These are phyloP conservation scores for Chrysina gloriosa DNA, from an alignment of 2,888 invertebrate genomes.

Conservation along the genomic window DNA sequence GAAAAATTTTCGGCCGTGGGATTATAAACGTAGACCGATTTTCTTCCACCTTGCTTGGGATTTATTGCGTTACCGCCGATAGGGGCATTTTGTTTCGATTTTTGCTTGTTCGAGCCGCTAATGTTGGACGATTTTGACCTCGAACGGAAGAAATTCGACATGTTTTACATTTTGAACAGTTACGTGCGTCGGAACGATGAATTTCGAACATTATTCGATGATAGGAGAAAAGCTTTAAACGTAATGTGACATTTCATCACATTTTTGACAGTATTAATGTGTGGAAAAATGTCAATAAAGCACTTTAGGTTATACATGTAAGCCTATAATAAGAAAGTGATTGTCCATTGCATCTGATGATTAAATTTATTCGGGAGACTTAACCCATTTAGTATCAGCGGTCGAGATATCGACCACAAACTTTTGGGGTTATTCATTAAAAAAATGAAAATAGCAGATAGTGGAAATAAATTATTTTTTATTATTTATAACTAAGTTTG, in stretches of 20 bases:
- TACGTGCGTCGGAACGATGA: background rate
- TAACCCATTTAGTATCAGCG: no score
- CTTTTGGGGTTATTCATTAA: no score
- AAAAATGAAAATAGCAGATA: no score
- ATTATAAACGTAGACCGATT: conserved; percentile 6
- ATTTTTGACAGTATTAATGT: background rate
- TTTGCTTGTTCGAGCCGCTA: background rate
- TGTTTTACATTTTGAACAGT: conserved; percentile 2
- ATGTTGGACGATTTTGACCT: background rate
- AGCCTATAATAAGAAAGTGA: no score
- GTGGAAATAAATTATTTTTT: no score
- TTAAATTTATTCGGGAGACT: no score
- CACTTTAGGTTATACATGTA: no score
- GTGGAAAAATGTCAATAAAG: background rate
- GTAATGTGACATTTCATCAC: background rate
- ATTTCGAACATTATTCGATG: conserved; percentile 7
- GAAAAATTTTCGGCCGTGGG: background rate
- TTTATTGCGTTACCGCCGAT: background rate
- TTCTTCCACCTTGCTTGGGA: background rate
- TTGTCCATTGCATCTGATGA: no score
- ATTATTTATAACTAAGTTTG: no score
- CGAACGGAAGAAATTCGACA: background rate
- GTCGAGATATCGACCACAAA: no score
- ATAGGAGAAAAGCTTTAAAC: background rate
- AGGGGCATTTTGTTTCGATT: background rate